Evolutionary conservation across 2,113 vertebrate genomes (phyloP).

Genomic region (Enhydra lutris): DNA sequence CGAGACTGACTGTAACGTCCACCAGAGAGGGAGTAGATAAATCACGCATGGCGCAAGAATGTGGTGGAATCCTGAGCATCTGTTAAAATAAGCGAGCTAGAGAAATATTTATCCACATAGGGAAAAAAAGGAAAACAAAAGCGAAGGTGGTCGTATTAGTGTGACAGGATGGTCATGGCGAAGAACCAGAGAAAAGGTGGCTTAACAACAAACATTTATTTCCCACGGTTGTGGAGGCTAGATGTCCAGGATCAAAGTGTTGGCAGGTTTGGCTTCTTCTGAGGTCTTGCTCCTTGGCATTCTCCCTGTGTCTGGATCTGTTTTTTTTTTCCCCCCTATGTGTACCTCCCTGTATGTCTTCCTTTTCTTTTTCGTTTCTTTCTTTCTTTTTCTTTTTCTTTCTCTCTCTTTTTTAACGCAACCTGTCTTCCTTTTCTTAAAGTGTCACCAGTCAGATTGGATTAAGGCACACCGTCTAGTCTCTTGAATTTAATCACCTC

Average conservation of each 20-base stretch:
- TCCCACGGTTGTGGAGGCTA: background rate
- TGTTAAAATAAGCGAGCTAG: background rate
- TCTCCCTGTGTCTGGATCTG: background rate
- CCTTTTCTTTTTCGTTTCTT: background rate
- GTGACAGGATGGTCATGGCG: background rate
- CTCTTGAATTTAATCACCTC: background rate
- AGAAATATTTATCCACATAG: background rate
- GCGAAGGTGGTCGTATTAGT: background rate
- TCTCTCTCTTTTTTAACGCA: too few species aligned
- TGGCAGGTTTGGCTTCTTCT: background rate
- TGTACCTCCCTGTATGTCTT: background rate
- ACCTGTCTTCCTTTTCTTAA: background rate
- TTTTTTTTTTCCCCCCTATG: background rate
- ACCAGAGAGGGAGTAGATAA: background rate
- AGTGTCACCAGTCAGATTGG: background rate
- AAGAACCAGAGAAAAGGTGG: accelerated
- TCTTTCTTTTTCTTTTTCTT: background rate
- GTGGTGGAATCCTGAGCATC: too few species aligned
- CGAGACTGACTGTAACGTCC: background rate
- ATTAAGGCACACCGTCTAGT: background rate
- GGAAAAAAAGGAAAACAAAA: background rate
- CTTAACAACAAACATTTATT: background rate
- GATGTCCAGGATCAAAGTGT: background rate
- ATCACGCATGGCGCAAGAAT: background rate
- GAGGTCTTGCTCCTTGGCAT: background rate